These are phyloP conservation scores for Eremobia ochroleuca DNA, from an alignment of 2,888 invertebrate genomes.

Conservation along the genomic window DNA sequence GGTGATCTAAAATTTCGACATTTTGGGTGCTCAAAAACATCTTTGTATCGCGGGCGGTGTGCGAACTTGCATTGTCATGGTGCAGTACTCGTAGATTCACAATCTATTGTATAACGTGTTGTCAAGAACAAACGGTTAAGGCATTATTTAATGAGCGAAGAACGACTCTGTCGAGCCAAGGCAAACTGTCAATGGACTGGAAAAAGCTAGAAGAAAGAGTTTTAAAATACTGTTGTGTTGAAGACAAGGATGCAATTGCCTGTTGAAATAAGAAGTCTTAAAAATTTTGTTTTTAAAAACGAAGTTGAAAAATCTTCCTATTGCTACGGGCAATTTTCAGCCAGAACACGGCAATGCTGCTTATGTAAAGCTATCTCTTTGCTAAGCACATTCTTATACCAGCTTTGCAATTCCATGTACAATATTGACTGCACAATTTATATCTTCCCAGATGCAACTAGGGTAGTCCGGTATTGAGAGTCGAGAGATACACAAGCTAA, in stretches of 20 bases:
- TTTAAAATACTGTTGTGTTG: not conserved
- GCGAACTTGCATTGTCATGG: too few relatives aligned
- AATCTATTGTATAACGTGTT: not conserved
- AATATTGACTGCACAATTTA: conserved; percentile 19
- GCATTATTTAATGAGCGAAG: not conserved
- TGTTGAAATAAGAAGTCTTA: too few relatives aligned
- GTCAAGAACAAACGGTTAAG: not conserved
- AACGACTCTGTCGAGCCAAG: not conserved
- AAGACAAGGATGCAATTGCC: not conserved
- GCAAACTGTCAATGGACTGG: not conserved
- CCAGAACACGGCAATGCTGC: not conserved
- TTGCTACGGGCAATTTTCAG: not conserved
- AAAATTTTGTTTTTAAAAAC: not conserved
- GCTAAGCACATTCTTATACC: not conserved
- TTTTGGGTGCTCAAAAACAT: too few relatives aligned
- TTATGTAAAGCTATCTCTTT: not conserved
- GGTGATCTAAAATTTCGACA: too few relatives aligned
- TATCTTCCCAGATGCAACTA: conserved; percentile 24
- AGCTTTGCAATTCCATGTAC: conserved; percentile 25
- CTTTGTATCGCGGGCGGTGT: too few relatives aligned
- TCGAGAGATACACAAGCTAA: conserved; percentile 16
- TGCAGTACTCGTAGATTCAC: too few relatives aligned
- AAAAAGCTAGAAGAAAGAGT: not conserved
- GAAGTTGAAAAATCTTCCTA: not conserved
- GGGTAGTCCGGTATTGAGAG: conserved; percentile 14